Conservation (phyloP, 2,113 vertebrate species). For the Engraulis encrasicolus region DNA sequence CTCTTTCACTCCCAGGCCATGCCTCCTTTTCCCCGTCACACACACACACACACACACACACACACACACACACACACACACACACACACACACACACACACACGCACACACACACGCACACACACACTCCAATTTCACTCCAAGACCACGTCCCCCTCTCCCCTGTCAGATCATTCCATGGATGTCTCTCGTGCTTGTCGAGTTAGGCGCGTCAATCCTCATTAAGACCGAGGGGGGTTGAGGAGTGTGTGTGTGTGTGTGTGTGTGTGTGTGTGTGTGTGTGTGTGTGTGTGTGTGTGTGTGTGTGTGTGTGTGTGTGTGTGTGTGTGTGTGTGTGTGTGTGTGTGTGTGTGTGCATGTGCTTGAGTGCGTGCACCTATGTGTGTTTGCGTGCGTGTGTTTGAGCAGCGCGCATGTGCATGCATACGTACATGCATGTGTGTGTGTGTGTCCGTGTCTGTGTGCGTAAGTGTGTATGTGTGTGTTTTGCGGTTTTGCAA, state of each 20-base stretch:
- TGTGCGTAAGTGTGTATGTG: too few relatives aligned
- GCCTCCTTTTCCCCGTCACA: too few relatives aligned
- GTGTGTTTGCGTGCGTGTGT: too few relatives aligned
- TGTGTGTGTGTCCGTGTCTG: too few relatives aligned
- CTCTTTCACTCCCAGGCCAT: neutral
- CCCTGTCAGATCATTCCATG: slow-evolving; percentile 42
- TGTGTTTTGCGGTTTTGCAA: too few relatives aligned
- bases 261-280: slow-evolving; percentile 2
- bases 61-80: neutral
- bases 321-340: too few relatives aligned
- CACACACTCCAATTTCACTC: neutral
- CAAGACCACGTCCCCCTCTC: neutral
- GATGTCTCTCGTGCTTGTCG: slow-evolving; percentile 53
- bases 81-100: slow-evolving; percentile 1
- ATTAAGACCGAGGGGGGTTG: slow-evolving; percentile 53
- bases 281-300: slow-evolving; percentile 6
- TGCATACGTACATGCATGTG: too few relatives aligned
- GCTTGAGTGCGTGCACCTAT: too few relatives aligned
- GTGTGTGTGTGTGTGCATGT: too few relatives aligned
- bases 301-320: slow-evolving; percentile 13
- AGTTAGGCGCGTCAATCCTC: slow-evolving; percentile 50
- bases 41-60: neutral
- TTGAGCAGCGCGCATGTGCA: too few relatives aligned
- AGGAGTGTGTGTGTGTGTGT: neutral
- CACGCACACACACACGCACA: neutral